phyloP scores from a whole-genome alignment of 2,888 invertebrate species.

The Spilosoma lubricipeda region DNA sequence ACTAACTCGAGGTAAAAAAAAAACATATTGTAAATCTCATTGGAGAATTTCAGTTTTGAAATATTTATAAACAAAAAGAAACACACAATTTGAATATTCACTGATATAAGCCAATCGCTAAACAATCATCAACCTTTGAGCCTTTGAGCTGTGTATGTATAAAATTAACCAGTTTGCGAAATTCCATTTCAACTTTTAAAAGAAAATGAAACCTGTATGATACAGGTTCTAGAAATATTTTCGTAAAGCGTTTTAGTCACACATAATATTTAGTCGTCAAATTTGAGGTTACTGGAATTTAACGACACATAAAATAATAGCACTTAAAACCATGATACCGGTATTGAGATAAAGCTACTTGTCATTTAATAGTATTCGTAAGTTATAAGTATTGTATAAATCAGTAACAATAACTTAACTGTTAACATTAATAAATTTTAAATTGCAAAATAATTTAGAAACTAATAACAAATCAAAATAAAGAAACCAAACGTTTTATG shows the following conservation, averaged over 20 bases:
- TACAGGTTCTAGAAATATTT: neutral
- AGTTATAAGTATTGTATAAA: neutral
- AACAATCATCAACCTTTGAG: no score
- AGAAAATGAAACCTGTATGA: neutral
- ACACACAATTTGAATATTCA: neutral
- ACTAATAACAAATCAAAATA: neutral
- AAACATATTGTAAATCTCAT: no score
- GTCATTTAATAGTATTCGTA: neutral
- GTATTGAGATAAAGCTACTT: no score
- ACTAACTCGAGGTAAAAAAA: no score
- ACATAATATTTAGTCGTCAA: neutral
- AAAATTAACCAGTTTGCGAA: neutral
- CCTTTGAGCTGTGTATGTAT: no score
- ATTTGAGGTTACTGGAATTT: neutral
- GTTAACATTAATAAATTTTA: no score
- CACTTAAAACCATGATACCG: no score
- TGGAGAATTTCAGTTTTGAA: no score
- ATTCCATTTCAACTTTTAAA: slow-evolving; percentile 1
- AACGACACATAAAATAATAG: no score
- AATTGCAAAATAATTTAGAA: neutral
- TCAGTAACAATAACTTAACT: neutral
- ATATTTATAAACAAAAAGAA: neutral
- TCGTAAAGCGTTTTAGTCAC: neutral
- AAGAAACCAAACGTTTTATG: neutral
- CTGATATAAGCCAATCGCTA: neutral